These are phyloP conservation scores for Ophiothrix spiculata DNA, from an alignment of 35 echinoderm and acorn worm genomes.

Conservation along the genomic window DNA sequence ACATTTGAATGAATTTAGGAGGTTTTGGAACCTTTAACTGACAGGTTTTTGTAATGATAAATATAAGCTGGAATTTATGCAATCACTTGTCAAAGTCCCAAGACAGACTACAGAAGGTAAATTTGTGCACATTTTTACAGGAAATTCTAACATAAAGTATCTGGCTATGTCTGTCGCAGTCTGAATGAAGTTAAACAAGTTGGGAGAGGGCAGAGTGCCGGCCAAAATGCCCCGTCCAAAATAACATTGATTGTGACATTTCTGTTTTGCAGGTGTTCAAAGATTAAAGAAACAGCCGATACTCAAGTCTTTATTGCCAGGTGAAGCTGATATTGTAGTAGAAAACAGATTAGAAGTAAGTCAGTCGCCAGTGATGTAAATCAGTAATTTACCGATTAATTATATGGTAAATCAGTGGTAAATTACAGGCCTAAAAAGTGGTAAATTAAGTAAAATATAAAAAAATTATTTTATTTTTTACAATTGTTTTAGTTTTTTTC, in stretches of 20 bases:
- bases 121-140: background rate
- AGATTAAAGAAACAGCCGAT: conserved; percentile 24
- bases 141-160: background rate
- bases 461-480: too few species aligned
- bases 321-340: conserved; percentile 27
- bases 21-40: too few species aligned
- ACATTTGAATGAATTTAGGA: too few species aligned
- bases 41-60: too few species aligned
- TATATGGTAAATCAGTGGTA: too few species aligned
- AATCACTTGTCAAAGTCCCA: background rate
- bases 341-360: conserved; percentile 36
- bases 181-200: background rate
- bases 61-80: too few species aligned
- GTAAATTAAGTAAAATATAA: too few species aligned
- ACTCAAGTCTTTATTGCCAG: background rate
- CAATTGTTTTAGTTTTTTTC: too few species aligned
- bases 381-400: too few species aligned
- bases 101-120: background rate
- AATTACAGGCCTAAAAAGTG: too few species aligned
- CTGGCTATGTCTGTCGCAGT: background rate
- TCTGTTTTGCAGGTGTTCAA: conserved; percentile 15
- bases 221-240: background rate
- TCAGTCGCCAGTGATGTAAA: too few species aligned
- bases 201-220: background rate
- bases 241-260: background rate